Percentiles rank a stretch among this genome's conserved stretches.
phyloP scores from a whole-genome alignment of 2,888 invertebrate species.

The Chrysolina haemoptera region DNA sequence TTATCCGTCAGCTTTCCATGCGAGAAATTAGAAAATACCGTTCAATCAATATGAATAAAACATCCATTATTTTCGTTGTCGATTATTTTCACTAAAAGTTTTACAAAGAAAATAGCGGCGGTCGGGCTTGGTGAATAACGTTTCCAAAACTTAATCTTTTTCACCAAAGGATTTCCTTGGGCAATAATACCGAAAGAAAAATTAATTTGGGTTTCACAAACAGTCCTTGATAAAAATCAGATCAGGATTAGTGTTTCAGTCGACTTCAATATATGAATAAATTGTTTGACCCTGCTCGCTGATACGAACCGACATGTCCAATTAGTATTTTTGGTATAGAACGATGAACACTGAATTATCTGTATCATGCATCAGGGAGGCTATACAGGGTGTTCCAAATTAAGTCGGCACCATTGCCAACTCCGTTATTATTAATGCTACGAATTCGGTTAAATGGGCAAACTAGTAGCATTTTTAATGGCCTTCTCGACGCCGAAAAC shows the following conservation, averaged over 20 bases:
- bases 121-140: not conserved
- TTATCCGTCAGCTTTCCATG: not conserved
- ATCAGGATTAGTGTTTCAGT: not conserved
- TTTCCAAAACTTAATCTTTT: not conserved
- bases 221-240: not conserved
- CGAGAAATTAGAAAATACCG: not conserved
- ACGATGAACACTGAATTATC: no score
- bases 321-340: no score
- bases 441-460: no score
- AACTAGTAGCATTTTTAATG: no score
- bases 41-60: not conserved
- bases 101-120: not conserved
- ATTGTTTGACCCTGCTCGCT: not conserved
- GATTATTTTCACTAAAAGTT: not conserved
- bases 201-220: not conserved
- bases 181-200: not conserved
- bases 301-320: not conserved
- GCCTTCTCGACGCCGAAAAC: no score
- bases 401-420: no score
- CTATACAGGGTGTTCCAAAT: no score
- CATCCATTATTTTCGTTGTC: not conserved
- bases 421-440: no score
- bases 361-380: no score
- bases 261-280: not conserved
- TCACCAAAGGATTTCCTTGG: not conserved